Percentiles rank a stretch among this genome's conserved stretches.
phyloP scores from a whole-genome alignment of 2,888 invertebrate species.

The Formica aserva region DNA sequence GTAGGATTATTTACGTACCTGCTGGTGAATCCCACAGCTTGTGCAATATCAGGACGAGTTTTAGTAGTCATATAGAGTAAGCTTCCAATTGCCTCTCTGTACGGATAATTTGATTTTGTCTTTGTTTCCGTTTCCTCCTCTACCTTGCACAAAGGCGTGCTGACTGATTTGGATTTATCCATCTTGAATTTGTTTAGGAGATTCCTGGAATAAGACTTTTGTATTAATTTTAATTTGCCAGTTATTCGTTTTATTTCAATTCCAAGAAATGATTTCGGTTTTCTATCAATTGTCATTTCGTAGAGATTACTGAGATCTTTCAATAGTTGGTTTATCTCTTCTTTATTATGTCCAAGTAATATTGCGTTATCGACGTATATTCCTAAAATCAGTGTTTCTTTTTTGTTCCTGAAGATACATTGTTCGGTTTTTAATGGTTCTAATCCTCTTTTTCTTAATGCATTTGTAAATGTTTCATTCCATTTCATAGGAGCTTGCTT shows the following conservation, averaged over 20 bases:
- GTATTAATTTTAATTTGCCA: neutral
- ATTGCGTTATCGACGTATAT: slow-evolving; percentile 61
- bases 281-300: neutral
- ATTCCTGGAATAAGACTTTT: neutral
- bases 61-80: neutral
- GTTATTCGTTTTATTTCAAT: neutral
- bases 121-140: neutral
- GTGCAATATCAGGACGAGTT: slow-evolving; percentile 19
- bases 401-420: slow-evolving; percentile 58
- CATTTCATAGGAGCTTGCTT: neutral
- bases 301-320: neutral
- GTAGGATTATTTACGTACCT: neutral
- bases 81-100: slow-evolving; percentile 28
- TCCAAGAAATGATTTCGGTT: neutral
- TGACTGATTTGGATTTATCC: slow-evolving; percentile 39
- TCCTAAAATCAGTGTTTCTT: slow-evolving; percentile 46
- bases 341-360: slow-evolving; percentile 42
- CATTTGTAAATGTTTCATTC: neutral
- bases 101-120: neutral
- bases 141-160: slow-evolving; percentile 23
- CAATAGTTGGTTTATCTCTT: slow-evolving; percentile 37
- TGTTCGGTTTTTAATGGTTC: slow-evolving; percentile 15
- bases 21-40: neutral
- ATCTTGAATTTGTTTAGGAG: slow-evolving; percentile 60
- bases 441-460: neutral